Base-by-base conservation (phyloP, 2,113 vertebrate species). In the Thunnus maccoyii region DNA sequence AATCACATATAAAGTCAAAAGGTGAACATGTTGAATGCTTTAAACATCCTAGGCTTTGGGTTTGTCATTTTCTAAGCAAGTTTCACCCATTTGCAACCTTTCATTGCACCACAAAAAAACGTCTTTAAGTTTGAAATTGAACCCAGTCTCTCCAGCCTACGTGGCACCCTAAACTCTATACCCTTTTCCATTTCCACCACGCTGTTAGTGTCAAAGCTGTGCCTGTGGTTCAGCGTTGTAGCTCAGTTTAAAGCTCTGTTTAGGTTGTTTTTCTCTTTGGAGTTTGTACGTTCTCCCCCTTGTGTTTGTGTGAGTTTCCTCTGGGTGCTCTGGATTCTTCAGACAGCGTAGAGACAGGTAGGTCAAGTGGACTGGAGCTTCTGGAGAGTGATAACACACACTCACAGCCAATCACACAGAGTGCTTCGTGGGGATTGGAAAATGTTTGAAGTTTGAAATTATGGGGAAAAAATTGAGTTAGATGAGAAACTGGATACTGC, bases 221-320 rank as follows among this genome's bases (percentile, higher is more conserved):
- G 6, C 27, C 14, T 62, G 16, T 50, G 30, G 16, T 52, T 36
- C 48, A 57, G 20, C 2, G 20, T 20, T 36, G 17, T 36, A 69
- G 79, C 65, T 63, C 57, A 27, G 36, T 30, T 47, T 51, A 27
- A 65, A 62, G 17, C 44, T 63, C 51, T 25, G 30, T 67, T 7
- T 14, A 4, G 13, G 27, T 55, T 13, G 3, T 60, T 17, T 60
- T 17, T 27, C 10, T 68, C 22, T 80, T 64, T 27, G 27, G 52
- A 57, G 41, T 41, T 54, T 51, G 15, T 22, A 13, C 48, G 7
- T 27, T 44, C 25, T 30, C 36, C 9, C 9, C 41, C 30, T 3
- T 51, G 48, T 2, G 16, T 46, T 65, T 57, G 3, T 16, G n/a
- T 36, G 41, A 70, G 44, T 62, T 57, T 76, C 20, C 10, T 65